Evolutionary conservation across 2,888 invertebrate species (phyloP).

Genomic region (Temnothorax unifasciatus): DNA sequence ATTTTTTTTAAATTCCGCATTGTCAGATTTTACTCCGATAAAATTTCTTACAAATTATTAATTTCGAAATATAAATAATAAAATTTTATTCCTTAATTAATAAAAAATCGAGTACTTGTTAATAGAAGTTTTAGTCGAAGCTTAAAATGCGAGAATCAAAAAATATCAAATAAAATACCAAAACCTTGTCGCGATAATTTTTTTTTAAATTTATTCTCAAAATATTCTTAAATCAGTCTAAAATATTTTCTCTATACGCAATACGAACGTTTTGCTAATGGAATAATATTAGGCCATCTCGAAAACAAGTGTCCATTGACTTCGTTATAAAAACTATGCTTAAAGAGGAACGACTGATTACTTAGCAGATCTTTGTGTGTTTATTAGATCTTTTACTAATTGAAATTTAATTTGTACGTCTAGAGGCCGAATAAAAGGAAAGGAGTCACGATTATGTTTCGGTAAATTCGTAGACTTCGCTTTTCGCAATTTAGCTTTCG

Average conservation of each 20-base stretch:
- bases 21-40: background rate
- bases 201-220: background rate
- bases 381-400: background rate
- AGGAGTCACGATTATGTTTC: background rate
- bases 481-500: background rate
- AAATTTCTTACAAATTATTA: background rate
- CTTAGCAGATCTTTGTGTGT: background rate
- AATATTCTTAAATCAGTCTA: background rate
- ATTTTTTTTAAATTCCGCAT: background rate
- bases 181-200: background rate
- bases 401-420: background rate
- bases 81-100: background rate
- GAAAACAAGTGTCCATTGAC: background rate
- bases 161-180: background rate
- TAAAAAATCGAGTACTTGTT: background rate
- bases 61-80: background rate
- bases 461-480: background rate
- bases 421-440: background rate
- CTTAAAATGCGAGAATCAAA: background rate
- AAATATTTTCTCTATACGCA: background rate
- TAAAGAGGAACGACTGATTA: conserved; percentile 32
- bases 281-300: background rate
- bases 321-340: conserved; percentile 4
- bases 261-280: conserved; percentile 3
- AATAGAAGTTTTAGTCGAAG: background rate